Evolutionary conservation across 2,888 invertebrate genomes (phyloP).

Genomic region (Dicroscelio sp.): DNA sequence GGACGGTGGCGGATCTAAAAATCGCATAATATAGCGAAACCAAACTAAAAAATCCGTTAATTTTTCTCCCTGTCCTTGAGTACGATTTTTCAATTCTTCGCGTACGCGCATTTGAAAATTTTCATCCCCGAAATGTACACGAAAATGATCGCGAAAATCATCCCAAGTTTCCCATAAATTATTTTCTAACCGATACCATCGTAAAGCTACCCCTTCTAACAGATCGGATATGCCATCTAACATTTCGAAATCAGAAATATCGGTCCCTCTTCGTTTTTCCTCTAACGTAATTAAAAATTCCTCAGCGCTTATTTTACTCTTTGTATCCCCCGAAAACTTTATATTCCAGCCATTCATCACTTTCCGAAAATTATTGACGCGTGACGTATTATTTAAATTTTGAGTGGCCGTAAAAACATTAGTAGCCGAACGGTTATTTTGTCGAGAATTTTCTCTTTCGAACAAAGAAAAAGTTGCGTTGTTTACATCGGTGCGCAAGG

Average conservation of each 20-base stretch:
- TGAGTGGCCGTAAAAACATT: too few species aligned
- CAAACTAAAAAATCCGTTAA: neutral
- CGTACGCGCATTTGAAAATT: constrained; percentile 23
- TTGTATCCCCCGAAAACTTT: neutral
- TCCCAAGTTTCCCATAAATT: neutral
- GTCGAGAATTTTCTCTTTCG: too few species aligned
- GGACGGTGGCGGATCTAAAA: neutral
- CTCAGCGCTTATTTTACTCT: neutral
- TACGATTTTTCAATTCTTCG: neutral
- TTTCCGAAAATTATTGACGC: too few species aligned
- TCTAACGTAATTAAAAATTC: constrained; percentile 1
- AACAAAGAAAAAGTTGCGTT: too few species aligned
- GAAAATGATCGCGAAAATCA: constrained; percentile 50
- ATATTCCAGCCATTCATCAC: neutral
- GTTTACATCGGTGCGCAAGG: too few species aligned
- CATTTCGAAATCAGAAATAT: constrained; percentile 8
- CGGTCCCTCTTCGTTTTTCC: neutral
- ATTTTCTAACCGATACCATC: constrained; percentile 32
- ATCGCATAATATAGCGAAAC: constrained; percentile 33
- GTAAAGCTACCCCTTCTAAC: constrained; percentile 1
- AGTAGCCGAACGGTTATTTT: too few species aligned
- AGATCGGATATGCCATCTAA: too few species aligned
- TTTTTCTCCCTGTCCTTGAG: neutral
- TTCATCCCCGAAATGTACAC: constrained; percentile 26
- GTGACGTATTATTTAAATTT: too few species aligned